Evolutionary conservation across 2,888 invertebrate species (phyloP), one percentile per base, ranked within the genome.

Genomic region (Rhaphigaster nebulosa): DNA sequence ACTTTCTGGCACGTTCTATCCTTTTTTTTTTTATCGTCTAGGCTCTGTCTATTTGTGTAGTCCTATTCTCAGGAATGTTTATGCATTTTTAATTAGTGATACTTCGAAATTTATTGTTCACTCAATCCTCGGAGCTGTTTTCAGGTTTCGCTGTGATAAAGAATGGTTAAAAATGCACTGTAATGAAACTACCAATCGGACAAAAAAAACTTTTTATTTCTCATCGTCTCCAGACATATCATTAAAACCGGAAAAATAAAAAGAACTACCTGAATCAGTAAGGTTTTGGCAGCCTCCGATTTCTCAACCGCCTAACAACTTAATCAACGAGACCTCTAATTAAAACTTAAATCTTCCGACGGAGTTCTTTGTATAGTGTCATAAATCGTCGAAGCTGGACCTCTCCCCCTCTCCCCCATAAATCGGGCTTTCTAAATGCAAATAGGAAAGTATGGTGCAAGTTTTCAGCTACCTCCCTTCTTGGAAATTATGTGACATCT

Each of bases 401-500:
- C 38, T 4, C 26, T n/a, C 26, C 65, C 18, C 23, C 41, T 6
- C 4, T 8, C 5, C 8, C 23, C n/a, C 45, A 50, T 84, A 84
- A 84, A 84, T 84, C 23, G n/a, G 84, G 45, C 84, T 50, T 84
- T 50, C 8, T 84, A 45, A 38, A 84, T 84, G 84, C 84, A 84
- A 84, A 84, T 50, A 84, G 84, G 84, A 84, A 84, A 84, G 84
- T 84, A 84, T 84, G 45, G n/a, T 45, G 26, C 84, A 84, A 84
- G 84, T 84, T 84, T 84, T 84, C 45, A 38, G 20, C 38, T 38
- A 76, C 70, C 34, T 20, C 70, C 15, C 38, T 41, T 80, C 80
- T 84, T 84, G 5, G 45, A n/a, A 84, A n/a, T 50, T 50, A 84
- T 84, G 45, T 84, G 84, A 26, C 84, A 13, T 84, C 45, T 84